These are phyloP conservation scores for Phainopepla nitens DNA, from an alignment of 2,113 vertebrate genomes.

Conservation along the genomic window DNA sequence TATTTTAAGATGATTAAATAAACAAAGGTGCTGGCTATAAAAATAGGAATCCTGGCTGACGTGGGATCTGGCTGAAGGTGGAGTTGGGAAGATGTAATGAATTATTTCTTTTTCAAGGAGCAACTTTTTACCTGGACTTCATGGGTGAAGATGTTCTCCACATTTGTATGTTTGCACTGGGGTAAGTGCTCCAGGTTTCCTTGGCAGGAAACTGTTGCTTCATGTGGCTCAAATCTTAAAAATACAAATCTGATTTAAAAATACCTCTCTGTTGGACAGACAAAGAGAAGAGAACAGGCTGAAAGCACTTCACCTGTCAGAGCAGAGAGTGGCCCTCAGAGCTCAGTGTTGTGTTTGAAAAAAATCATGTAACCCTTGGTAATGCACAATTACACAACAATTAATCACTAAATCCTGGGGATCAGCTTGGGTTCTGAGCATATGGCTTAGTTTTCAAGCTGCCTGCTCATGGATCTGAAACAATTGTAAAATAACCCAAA, in stretches of 20 bases:
- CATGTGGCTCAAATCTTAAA: not conserved
- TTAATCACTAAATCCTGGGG: not conserved
- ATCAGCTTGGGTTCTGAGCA: not conserved
- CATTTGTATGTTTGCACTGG: constrained; percentile 91
- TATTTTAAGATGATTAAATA: not conserved
- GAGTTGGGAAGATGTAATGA: not conserved
- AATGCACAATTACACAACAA: not conserved
- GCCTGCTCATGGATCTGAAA: not conserved
- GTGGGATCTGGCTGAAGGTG: not conserved
- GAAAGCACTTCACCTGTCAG: not conserved
- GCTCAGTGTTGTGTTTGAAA: not conserved
- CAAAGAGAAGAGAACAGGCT: not conserved
- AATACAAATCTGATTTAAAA: not conserved
- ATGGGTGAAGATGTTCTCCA: constrained; percentile 83
- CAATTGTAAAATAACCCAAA: not conserved
- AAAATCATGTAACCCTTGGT: not conserved
- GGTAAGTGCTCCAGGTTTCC: constrained; percentile 77
- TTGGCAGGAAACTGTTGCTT: not conserved
- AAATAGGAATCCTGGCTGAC: not conserved
- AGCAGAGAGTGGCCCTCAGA: not conserved
- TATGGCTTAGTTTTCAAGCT: not conserved
- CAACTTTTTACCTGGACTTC: constrained; percentile 92
- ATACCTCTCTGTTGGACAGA: not conserved
- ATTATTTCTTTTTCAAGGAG: constrained; percentile 71
- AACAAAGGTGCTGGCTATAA: not conserved